Evolutionary conservation across 2,113 vertebrate genomes (phyloP).

Genomic region (Albula goreensis): DNA sequence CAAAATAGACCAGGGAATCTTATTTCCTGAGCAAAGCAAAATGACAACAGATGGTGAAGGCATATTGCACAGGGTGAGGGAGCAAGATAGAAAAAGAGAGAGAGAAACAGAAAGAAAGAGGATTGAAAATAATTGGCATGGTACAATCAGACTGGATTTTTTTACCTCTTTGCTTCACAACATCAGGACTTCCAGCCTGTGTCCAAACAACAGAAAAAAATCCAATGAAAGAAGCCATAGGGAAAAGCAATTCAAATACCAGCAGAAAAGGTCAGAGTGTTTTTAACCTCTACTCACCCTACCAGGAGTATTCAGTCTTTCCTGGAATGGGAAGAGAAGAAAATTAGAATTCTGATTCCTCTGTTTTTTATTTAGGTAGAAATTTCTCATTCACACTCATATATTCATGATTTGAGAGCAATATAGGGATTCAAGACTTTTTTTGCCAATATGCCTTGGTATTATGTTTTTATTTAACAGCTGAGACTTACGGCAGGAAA

Average conservation of each 20-base stretch:
- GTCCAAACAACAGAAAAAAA: conserved; percentile 7
- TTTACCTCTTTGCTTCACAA: conserved; percentile 7
- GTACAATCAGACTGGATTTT: conserved; percentile 19
- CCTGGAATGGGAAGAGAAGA: neutral
- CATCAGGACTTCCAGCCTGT: conserved; percentile 11
- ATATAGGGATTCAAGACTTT: neutral
- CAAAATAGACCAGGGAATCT: conserved; percentile 9
- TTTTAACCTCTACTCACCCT: conserved; percentile 21
- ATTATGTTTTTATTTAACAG: conserved; percentile 6
- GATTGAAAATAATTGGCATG: neutral
- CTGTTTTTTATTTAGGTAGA: neutral
- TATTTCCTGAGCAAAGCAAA: conserved; percentile 44
- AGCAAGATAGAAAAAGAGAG: neutral
- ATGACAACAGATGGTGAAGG: conserved; percentile 61
- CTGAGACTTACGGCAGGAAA: conserved; percentile 11
- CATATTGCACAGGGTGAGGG: conserved; percentile 37
- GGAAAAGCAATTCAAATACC: conserved; percentile 29
- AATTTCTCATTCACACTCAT: neutral
- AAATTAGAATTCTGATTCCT: neutral
- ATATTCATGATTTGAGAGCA: neutral
- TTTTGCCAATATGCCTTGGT: neutral
- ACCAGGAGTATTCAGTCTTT: neutral
- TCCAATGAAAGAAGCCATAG: neutral
- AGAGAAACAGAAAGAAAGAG: neutral
- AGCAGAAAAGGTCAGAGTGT: conserved; percentile 20